Evolutionary conservation across 2,797 vertebrate genomes (phyloP), one percentile per base, ranked within the genome.

Genomic region (Pagetopsis macropterus): DNA sequence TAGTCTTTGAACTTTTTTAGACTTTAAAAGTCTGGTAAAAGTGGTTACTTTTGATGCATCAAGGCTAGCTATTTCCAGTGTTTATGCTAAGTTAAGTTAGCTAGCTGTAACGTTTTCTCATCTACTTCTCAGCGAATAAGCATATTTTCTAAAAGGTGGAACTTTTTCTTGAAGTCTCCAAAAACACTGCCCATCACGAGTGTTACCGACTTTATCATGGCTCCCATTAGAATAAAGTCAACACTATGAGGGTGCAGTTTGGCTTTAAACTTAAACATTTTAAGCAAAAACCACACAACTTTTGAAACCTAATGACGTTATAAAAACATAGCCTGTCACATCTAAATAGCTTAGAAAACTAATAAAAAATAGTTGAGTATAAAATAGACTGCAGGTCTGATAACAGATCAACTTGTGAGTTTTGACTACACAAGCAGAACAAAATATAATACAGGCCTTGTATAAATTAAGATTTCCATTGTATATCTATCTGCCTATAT

Each of bases 281-380:
- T 27, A 52, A 12, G 4, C 40, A 75, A 60, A 65, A 50, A 51
- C 77, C 9, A 55, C 3, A 44, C 21, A 31, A 7, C 9, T 46
- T 37, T 27, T 65, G 3, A 37, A 63, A 59, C 33, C 7, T 57
- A 62, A 70, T 50, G 23, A 58, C 16, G 65, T 63, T 15, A 37
- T 51, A 76, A 65, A 78, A 64, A 80, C 21, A 41, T 15, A 64
- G 7, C 37, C 27, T 9, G 52, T 49, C 51, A 65, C 58, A 37
- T 66, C 37, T 64, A 11, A 61, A 59, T 41, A 55, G 82, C 59
- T 59, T 79, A 68, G 62, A 73, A 79, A 76, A 70, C 21, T 52
- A 73, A 79, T 60, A 48, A 69, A 48, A 71, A 82, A 50, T 44
- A 15, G 10, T 17, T 19, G 11, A 70, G 37, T 71, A 68, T n/a